Evolutionary conservation across 2,888 invertebrate species (phyloP), one percentile per base, ranked within the genome.

Genomic region (Agriopis aurantiaria): DNA sequence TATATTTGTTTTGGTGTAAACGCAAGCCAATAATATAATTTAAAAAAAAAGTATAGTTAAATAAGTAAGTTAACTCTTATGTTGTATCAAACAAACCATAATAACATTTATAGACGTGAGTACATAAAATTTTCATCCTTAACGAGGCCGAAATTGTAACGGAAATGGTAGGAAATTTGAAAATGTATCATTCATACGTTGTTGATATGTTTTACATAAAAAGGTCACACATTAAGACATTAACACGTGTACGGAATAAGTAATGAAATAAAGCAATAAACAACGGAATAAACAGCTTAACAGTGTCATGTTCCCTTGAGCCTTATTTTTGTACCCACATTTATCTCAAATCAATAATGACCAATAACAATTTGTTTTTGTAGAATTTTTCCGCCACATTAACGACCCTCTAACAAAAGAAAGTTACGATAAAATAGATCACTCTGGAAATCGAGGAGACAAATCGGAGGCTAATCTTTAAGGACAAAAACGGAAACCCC

Each of bases 341-440:
- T 58, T 68, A 49, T 14, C 56, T 14, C 46, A 49, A 55, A 60
- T 64, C 59, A 56, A 63, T 53, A 49, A 55, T 64, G 55, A 63
- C 64, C 53, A 53, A 55, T 51, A 59, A 64, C 45, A 49, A 64
- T 56, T 64, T 43, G 60, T 65, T 65, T 60, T 51, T n/a, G 57
- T 9, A 46, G 60, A 69, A 23, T 33, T 65, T 69, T 65, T 65
- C 65, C 45, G 60, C 60, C 41, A 53, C 64, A 69, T 65, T 65
- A 60, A 55, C 45, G 43, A 65, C 59, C 55, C 49, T 64, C 59
- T 11, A 14, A 23, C 46, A 45, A 49, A 59, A 64, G 43, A 53
- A 40, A 46, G 45, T 59, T 57, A 33, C 46, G 43, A 67, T 67
- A 41, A 49, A 51, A 61, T 61, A 49, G 49, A 61, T 61, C 49